Evolutionary conservation across 2,113 vertebrate species (phyloP), one percentile per base, ranked within the genome.

Genomic region (Pelvicachromis taeniatus): DNA sequence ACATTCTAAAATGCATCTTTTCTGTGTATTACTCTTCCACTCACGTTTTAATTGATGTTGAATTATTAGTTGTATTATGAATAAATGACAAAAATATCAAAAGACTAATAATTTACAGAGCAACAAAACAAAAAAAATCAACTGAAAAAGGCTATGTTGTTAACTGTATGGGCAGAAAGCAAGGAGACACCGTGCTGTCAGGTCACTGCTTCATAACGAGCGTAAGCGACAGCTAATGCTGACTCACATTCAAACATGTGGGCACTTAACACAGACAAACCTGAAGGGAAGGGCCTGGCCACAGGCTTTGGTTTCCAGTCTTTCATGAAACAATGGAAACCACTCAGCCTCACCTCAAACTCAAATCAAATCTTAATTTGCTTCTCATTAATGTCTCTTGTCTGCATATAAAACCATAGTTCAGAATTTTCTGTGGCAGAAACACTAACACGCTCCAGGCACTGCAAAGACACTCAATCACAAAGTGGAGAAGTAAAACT

Each of bases 401-500:
- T 52, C 75, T 55, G 14, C 12, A 38, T 42, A 16, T 56, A 33
- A 42, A 80, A 53, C 40, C 48, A 88, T 59, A 12, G 0, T 80
- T 83, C 23, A 82, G 17, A 52, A 40, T 78, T 17, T 23, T 59
- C 40, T 26, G 16, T 50, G 21, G 42, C 56, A 70, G 40, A 52
- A 6, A 80, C 53, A 82, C 21, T 31, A 56, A 17, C 16, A 12
- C 10, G 7, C 48, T 82, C 8, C 16, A 45, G 56, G 19, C 77
- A 86, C 50, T 48, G 10, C 13, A 26, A 26, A 73, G 56, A 81
- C 59, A 81, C 38, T 78, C 48, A 42, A 88, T 84, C 68, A 84
- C 33, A 54, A 81, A 87, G 77, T 84, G 81, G 80, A 77, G 58
- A 82, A 50, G 31, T 45, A 38, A 85, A 85, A 82, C 61, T 65